Base-by-base conservation (phyloP, 2,888 invertebrate species). In the Campoplex nolae region DNA sequence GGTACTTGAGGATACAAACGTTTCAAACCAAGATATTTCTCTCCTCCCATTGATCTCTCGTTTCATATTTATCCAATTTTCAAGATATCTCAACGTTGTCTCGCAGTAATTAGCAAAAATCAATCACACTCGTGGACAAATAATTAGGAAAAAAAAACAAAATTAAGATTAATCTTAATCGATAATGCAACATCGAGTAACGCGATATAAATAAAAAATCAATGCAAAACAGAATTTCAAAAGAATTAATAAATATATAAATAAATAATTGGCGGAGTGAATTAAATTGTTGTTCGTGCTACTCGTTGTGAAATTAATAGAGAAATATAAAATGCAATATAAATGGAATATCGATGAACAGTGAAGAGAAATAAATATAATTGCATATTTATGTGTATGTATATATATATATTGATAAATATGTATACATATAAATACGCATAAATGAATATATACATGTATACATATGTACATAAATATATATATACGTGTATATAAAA, bases 281-380 rank as follows among this genome's bases (percentile, higher is more conserved):
- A 87, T 84, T 74, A 73, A 74, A 83, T 79, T 56, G 65, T 82
- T 82, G 70, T 82, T 87, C 73, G 84, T 84, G 78, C 58, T 83
- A 71, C 65, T 82, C 81, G 78, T 84, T 87, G 79, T 84, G 82
- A 70, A 78, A 71, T 70, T 23, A 75, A 77, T 68, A 75, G 51
- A 65, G 54, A 56, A 51, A 84, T 11, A 80, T 77, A 73, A 48
- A 67, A 65, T 86, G 79, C 58, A 71, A 83, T 76, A 83, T 79
- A 32, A 83, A 77, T 83, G 80, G 80, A 67, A 80, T 80, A 42
- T 75, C 54, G 73, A 86, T 73, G 78, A 71, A 68, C 78, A 86
- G 79, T 74, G 18, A 79, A 62, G n/a, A 58, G 38, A 80, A 80
- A 79, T 35, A 79, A 54, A 77, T 70, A 54, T 77, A 65, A 51